Evolutionary conservation across 2,797 vertebrate species (phyloP), one percentile per base, ranked within the genome.

Genomic region (Tenualosa thibaudeaui): DNA sequence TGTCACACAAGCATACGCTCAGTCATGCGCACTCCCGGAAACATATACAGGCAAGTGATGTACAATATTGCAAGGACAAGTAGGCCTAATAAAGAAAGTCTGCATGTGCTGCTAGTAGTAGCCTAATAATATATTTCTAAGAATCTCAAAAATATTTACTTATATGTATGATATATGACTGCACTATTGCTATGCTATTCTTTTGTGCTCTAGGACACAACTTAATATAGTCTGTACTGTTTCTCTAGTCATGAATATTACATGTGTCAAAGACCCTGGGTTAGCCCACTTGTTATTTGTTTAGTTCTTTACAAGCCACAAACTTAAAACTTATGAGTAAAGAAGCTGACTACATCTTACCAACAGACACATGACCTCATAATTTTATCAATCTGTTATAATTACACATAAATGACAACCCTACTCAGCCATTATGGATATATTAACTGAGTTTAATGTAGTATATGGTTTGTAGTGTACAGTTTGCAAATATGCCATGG

Each of bases 1-100:
- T 82, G 81, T 82, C 88, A 83, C 89, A 88, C 86, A 87, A 85
- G 82, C 90, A 86, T 86, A 83, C 85, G 78, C 86, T 24, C 56
- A 87, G 31, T 88, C 94, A 93, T 94, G 94, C 94, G 93, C 93
- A 92, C 81, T 92, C 84, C 24, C 83, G 17, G 51, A 50, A 75
- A 81, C 81, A 81, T 83, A 54, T 82, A 87, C 81, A 85, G 82
- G 37, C 62, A 22, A 56, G 53, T 54, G 83, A 81, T 40, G 65
- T 78, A 75, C 50, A 87, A 82, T 88, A 87, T 87, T 87, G 75
- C 81, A 85, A 84, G 81, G 81, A 68, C 83, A 89, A 88, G 89
- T 89, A 87, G 71, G 71, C 40, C 71, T 46, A 78, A 84, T 89
- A 60, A 12, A 83, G 65, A 83, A 82, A 88, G 82, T 78, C 17